These are phyloP conservation scores for Oncorhynchus clarkii DNA, from an alignment of 2,113 vertebrate genomes.

Conservation along the genomic window DNA sequence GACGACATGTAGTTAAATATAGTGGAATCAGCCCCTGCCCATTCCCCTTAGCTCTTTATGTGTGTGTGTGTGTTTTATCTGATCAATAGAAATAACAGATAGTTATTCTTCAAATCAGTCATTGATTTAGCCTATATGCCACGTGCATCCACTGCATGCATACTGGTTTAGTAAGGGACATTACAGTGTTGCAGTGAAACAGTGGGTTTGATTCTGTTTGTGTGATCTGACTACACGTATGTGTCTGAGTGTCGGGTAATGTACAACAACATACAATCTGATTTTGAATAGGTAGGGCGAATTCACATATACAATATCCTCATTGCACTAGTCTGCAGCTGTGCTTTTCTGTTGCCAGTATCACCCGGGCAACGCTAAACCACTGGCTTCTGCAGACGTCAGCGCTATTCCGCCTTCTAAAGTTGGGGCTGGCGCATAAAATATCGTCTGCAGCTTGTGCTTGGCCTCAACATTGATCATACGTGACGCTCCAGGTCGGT, in stretches of 20 bases:
- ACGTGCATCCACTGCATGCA: neutral
- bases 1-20: neutral
- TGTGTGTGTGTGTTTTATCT: neutral
- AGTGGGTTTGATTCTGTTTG: conserved; percentile 3
- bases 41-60: neutral
- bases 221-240: neutral
- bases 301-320: conserved; percentile 11
- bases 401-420: conserved; percentile 40
- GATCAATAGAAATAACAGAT: neutral
- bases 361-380: conserved; percentile 38
- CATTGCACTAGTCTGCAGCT: conserved; percentile 12
- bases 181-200: neutral
- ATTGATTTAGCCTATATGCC: neutral
- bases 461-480: conserved; percentile 46
- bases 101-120: neutral
- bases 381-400: conserved; percentile 45
- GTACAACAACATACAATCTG: neutral
- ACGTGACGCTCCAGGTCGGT: conserved; percentile 36
- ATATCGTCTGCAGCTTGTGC: conserved; percentile 46
- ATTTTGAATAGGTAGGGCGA: neutral
- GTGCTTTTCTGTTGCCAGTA: conserved; percentile 4
- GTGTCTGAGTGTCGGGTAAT: neutral
- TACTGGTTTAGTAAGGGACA: neutral
- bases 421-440: conserved; percentile 27
- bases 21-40: too few relatives aligned